phyloP scores from a whole-genome alignment of 1,140 invertebrate species.

The Atopsyche davidsoni region DNA sequence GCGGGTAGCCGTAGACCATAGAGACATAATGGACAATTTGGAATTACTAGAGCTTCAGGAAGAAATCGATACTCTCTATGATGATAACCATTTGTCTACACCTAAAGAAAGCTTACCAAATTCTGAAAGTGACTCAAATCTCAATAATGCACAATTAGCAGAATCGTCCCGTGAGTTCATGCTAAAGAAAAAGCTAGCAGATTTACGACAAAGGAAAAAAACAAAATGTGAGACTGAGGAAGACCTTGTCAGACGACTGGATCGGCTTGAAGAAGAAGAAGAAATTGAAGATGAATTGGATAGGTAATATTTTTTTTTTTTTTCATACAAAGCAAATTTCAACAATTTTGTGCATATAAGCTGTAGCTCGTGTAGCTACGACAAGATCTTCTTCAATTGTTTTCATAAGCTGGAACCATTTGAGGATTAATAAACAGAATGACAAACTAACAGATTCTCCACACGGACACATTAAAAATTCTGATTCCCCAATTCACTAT shows the following conservation, averaged over 20 bases:
- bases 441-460: no score
- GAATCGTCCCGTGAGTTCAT: constrained; percentile 47
- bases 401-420: no score
- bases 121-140: constrained; percentile 12
- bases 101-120: constrained; percentile 6
- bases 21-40: constrained; percentile 42
- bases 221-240: constrained; percentile 39
- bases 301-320: constrained; percentile 33
- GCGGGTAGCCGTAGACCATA: constrained; percentile 34
- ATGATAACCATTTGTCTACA: background rate
- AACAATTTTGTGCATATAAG: no score
- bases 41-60: constrained; percentile 46
- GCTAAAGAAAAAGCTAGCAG: constrained; percentile 44
- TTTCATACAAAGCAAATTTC: constrained; percentile 15
- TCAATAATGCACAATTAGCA: constrained; percentile 31
- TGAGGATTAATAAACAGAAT: constrained; percentile 3
- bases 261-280: constrained; percentile 53
- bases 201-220: constrained; percentile 41
- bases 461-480: no score
- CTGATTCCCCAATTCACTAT: no score
- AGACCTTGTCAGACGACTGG: constrained; percentile 45
- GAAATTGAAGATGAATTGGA: constrained; percentile 52
- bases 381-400: no score
- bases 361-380: no score
- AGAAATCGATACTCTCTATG: constrained; percentile 42